These are phyloP conservation scores for Zosterops hypoxanthus DNA, from an alignment of 2,113 vertebrate genomes.

Conservation along the genomic window DNA sequence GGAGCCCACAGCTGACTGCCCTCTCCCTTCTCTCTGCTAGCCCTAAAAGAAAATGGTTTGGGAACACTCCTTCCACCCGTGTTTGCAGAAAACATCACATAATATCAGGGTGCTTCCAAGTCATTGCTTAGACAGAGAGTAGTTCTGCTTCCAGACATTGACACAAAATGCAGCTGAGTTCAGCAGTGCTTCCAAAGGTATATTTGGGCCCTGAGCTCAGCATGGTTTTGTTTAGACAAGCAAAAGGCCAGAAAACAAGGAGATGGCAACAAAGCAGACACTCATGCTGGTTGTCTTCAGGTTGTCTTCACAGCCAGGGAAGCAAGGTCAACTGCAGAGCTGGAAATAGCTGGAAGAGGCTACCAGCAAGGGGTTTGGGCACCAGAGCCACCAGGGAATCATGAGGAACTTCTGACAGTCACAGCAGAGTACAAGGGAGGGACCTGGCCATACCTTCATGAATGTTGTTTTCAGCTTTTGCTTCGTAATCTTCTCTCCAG, in stretches of 20 bases:
- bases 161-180: neutral
- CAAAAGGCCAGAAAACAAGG: neutral
- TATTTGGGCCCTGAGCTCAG: neutral
- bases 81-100: neutral
- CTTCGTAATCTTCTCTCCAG: neutral
- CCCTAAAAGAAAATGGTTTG: neutral
- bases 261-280: neutral
- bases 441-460: constrained; percentile 34
- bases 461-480: neutral
- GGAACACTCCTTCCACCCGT: neutral
- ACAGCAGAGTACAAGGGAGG: neutral
- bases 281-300: neutral
- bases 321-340: neutral
- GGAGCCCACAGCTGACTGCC: neutral
- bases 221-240: neutral
- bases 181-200: neutral
- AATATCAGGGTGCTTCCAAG: neutral
- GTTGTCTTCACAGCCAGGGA: neutral
- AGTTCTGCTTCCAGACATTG: neutral
- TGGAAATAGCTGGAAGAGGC: neutral
- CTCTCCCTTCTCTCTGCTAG: neutral
- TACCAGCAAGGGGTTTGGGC: neutral
- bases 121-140: neutral
- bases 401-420: neutral
- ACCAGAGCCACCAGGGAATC: neutral